A percentile compares a stretch with the other conserved stretches of the same genome.
Evolutionary conservation across 2,888 invertebrate species (phyloP).

Genomic region (Himalopsyche japonica): DNA sequence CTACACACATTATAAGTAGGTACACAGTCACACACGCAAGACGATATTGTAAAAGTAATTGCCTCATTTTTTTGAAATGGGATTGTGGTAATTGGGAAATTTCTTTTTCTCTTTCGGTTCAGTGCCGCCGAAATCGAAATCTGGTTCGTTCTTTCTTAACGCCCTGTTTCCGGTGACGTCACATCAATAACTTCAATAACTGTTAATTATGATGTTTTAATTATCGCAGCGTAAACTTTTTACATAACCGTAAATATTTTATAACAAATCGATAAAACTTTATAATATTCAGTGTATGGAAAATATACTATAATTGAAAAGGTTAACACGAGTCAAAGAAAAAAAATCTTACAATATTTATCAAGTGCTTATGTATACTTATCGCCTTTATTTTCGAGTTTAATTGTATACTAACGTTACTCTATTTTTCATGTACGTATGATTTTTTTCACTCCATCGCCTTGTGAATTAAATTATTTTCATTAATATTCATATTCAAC

Average conservation of each 20-base stretch:
- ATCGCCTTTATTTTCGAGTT: too few species aligned
- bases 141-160: neutral
- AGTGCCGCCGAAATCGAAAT: neutral
- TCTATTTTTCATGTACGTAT: too few species aligned
- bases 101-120: neutral
- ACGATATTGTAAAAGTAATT: neutral
- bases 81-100: neutral
- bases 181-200: neutral
- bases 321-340: too few species aligned
- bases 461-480: too few species aligned
- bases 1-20: neutral
- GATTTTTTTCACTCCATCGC: too few species aligned
- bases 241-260: neutral
- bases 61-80: neutral
- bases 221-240: neutral
- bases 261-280: too few species aligned
- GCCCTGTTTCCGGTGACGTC: slow-evolving; percentile 1
- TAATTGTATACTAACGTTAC: too few species aligned
- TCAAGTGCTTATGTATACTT: too few species aligned
- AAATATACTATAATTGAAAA: too few species aligned
- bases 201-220: neutral
- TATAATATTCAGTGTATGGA: too few species aligned
- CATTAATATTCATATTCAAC: too few species aligned
- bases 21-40: neutral
- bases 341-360: too few species aligned